Percentiles rank a stretch among this genome's conserved stretches.
These are phyloP conservation scores for Lethocerus indicus DNA, from an alignment of 1,140 invertebrate species.

Conservation along the genomic window DNA sequence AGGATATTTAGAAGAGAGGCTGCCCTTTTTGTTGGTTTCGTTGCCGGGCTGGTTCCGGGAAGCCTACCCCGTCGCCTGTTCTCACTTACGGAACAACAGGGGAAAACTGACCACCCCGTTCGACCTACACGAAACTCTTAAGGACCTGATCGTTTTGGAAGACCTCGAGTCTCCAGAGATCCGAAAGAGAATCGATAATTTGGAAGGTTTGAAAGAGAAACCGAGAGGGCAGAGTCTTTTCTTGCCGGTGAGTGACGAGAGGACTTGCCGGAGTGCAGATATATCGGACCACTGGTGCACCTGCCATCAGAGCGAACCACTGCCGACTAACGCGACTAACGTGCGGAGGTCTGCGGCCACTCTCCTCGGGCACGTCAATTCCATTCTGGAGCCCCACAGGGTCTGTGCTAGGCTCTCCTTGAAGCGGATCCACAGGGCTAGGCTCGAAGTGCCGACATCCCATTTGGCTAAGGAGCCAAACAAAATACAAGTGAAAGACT, in stretches of 20 bases:
- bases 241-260: conserved; percentile 41
- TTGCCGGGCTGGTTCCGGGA: conserved; percentile 38
- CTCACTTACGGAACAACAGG: conserved; percentile 34
- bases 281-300: conserved; percentile 73
- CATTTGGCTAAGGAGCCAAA: neutral
- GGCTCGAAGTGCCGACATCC: conserved; percentile 8
- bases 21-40: conserved; percentile 43
- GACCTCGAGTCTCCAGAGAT: conserved; percentile 21
- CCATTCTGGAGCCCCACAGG: conserved; percentile 32
- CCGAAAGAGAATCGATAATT: conserved; percentile 15
- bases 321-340: conserved; percentile 28
- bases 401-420: conserved; percentile 28
- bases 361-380: conserved; percentile 43
- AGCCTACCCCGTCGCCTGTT: conserved; percentile 28
- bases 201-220: conserved; percentile 20
- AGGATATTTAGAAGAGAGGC: conserved; percentile 45
- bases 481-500: conserved; percentile 10
- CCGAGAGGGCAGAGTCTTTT: conserved; percentile 52
- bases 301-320: conserved; percentile 42
- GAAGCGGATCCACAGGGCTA: conserved; percentile 11
- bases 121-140: conserved; percentile 44
- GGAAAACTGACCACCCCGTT: conserved; percentile 36
- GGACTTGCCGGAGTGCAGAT: conserved; percentile 54
- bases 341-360: conserved; percentile 31
- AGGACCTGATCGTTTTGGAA: conserved; percentile 35